These are phyloP conservation scores for Subacronicta megacephala DNA, from an alignment of 2,888 invertebrate genomes.

Conservation along the genomic window DNA sequence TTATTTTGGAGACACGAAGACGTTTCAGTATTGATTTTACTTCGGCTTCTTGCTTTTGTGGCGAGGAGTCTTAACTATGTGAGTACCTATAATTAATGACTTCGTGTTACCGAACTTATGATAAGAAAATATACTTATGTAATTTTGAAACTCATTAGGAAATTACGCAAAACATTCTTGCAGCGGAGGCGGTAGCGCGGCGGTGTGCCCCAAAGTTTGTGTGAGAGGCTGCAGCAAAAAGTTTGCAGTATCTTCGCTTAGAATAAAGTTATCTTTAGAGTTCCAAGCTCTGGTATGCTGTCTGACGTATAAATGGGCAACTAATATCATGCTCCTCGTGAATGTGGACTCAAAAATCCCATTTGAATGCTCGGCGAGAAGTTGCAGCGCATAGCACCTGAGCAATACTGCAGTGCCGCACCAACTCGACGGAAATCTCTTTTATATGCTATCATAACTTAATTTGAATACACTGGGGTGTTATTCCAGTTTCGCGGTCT, in stretches of 20 bases:
- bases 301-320: slow-evolving; percentile 52
- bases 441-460: slow-evolving; percentile 54
- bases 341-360: slow-evolving; percentile 56
- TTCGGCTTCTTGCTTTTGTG: slow-evolving; percentile 24
- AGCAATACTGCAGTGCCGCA: slow-evolving; percentile 45
- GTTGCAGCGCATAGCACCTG: slow-evolving; percentile 42
- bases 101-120: slow-evolving; percentile 31
- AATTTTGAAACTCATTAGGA: slow-evolving; percentile 42
- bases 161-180: slow-evolving; percentile 43
- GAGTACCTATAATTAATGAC: slow-evolving; percentile 42
- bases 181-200: neutral
- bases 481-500: slow-evolving; percentile 42
- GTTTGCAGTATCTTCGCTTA: slow-evolving; percentile 18
- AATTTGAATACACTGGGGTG: slow-evolving; percentile 57
- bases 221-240: slow-evolving; percentile 32
- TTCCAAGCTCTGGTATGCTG: slow-evolving; percentile 22
- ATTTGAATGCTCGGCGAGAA: slow-evolving; percentile 55
- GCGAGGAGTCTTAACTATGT: slow-evolving; percentile 32
- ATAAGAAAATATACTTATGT: slow-evolving; percentile 37
- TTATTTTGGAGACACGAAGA: slow-evolving; percentile 21
- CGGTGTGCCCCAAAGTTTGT: slow-evolving; percentile 28
- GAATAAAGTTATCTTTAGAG: slow-evolving; percentile 41
- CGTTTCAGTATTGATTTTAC: slow-evolving; percentile 42
- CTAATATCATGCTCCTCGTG: slow-evolving; percentile 54
- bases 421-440: slow-evolving; percentile 55